phyloP scores from a whole-genome alignment of 2,113 vertebrate genomes.

The Malurus melanocephalus region DNA sequence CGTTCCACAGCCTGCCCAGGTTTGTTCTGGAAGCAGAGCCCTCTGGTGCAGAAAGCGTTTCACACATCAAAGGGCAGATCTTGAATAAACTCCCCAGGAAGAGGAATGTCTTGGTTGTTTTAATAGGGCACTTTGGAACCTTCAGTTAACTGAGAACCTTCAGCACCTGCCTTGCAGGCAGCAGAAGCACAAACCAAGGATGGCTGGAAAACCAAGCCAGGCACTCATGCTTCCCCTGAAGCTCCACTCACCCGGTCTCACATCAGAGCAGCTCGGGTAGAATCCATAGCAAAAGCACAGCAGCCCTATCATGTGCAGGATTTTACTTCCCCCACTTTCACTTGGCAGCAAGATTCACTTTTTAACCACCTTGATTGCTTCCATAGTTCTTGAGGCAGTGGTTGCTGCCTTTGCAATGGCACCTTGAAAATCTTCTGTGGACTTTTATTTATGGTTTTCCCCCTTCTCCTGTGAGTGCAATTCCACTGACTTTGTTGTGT shows the following conservation, averaged over 20 bases:
- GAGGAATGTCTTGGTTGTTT: background rate
- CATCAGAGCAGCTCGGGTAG: background rate
- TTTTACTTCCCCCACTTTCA: background rate
- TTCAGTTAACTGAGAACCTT: background rate
- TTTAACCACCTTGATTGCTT: background rate
- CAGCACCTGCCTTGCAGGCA: background rate
- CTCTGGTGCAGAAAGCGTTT: background rate
- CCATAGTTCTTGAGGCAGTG: background rate
- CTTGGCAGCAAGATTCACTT: background rate
- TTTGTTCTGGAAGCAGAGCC: background rate
- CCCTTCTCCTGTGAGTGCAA: background rate
- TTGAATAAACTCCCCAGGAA: background rate
- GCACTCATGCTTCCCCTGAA: background rate
- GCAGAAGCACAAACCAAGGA: background rate
- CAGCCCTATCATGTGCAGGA: background rate
- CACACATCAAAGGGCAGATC: background rate
- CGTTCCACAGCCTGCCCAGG: background rate
- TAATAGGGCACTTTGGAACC: background rate
- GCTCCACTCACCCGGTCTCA: background rate
- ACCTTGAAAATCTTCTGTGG: background rate
- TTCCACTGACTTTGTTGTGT: background rate
- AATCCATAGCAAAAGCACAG: background rate
- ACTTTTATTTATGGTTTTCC: background rate
- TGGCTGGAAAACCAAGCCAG: background rate
- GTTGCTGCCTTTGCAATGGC: background rate